phyloP scores from a whole-genome alignment of 2,888 invertebrate genomes.

The Nudaria mundana region DNA sequence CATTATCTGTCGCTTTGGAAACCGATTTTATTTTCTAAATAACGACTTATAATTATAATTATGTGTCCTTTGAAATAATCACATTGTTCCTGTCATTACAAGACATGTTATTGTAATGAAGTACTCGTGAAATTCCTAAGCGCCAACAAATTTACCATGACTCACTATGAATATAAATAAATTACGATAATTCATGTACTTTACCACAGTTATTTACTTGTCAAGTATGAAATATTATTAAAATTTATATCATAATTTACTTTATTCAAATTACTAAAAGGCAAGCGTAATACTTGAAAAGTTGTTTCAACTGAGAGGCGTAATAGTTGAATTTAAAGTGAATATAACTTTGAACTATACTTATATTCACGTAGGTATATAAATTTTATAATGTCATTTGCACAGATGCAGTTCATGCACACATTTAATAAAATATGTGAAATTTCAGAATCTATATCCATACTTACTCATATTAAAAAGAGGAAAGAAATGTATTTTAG shows the following conservation, averaged over 20 bases:
- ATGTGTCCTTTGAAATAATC: no score
- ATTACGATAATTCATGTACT: background rate
- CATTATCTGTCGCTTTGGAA: background rate
- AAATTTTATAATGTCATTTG: conserved; percentile 34
- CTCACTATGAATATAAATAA: background rate
- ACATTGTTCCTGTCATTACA: background rate
- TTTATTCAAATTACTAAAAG: background rate
- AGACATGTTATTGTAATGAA: background rate
- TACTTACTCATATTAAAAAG: no score
- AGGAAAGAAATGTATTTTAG: no score
- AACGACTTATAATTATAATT: background rate
- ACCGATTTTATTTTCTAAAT: background rate
- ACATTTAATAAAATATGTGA: no score
- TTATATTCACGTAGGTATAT: background rate
- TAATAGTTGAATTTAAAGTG: no score
- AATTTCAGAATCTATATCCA: background rate
- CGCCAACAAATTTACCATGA: background rate
- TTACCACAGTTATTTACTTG: background rate
- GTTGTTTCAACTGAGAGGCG: no score
- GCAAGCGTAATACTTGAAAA: no score
- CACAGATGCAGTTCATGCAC: conserved; percentile 30
- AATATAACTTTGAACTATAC: background rate
- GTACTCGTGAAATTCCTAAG: background rate
- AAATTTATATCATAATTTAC: background rate
- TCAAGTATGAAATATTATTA: background rate